Evolutionary conservation across 2,888 invertebrate genomes (phyloP).

Genomic region (Bruchidius siliquastri): DNA sequence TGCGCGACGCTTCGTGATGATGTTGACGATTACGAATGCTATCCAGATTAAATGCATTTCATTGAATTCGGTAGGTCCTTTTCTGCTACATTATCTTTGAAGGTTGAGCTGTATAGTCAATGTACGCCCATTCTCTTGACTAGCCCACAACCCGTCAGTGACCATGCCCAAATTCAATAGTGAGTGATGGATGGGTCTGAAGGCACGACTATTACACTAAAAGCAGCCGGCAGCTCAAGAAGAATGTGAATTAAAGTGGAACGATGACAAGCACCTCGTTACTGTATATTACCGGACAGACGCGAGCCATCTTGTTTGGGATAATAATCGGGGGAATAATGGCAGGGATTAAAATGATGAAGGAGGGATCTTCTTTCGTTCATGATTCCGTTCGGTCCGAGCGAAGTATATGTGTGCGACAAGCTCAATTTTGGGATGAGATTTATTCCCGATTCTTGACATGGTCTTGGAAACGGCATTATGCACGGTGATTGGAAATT

Average conservation of each 20-base stretch:
- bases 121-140: too few species aligned
- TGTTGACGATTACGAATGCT: too few species aligned
- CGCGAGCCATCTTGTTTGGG: background rate
- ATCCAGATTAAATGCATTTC: too few species aligned
- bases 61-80: too few species aligned
- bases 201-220: constrained; percentile 19
- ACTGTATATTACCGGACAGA: constrained; percentile 26
- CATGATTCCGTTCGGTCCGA: background rate
- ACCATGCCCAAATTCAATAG: background rate
- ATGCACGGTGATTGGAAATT: too few species aligned
- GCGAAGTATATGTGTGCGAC: background rate
- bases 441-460: too few species aligned
- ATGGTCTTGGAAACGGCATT: too few species aligned
- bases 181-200: background rate
- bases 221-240: constrained; percentile 27
- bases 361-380: background rate
- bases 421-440: background rate
- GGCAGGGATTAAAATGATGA: background rate
- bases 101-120: too few species aligned
- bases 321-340: constrained; percentile 24
- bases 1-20: too few species aligned
- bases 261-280: constrained; percentile 34
- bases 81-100: too few species aligned
- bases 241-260: constrained; percentile 32
- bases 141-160: background rate